Evolutionary conservation across 2,797 vertebrate species (phyloP).

Genomic region (Pseudochirops corinnae): DNA sequence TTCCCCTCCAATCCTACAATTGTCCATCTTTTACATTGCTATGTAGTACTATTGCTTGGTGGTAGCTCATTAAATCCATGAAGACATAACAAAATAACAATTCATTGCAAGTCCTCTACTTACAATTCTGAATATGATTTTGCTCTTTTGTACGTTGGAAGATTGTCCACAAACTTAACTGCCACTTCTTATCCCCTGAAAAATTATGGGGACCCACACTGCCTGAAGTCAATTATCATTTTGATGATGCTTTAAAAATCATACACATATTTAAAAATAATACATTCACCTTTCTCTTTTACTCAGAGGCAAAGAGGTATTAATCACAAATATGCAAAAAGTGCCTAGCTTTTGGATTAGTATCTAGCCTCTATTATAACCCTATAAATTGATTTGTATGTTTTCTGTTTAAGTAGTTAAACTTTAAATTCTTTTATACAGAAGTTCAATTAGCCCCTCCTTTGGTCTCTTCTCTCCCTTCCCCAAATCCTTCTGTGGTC

Average conservation of each 20-base stretch:
- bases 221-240: background rate
- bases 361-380: background rate
- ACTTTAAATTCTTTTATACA: conserved; percentile 48
- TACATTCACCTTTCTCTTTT: background rate
- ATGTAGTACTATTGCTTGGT: background rate
- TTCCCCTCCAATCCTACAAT: background rate
- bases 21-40: background rate
- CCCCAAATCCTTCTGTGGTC: conserved; percentile 46
- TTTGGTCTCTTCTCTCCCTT: background rate
- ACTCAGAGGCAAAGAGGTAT: background rate
- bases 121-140: background rate
- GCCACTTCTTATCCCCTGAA: background rate
- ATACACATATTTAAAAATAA: background rate
- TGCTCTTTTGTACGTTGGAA: background rate
- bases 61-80: background rate
- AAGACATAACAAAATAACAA: background rate
- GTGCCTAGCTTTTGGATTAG: background rate
- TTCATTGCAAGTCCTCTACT: rapidly evolving
- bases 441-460: conserved; percentile 55
- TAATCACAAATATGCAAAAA: background rate
- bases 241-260: background rate
- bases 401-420: conserved; percentile 32
- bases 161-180: background rate
- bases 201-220: background rate
- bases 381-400: background rate